Conservation (phyloP, 2,113 vertebrate genomes). For the Otolemur garnettii region DNA sequence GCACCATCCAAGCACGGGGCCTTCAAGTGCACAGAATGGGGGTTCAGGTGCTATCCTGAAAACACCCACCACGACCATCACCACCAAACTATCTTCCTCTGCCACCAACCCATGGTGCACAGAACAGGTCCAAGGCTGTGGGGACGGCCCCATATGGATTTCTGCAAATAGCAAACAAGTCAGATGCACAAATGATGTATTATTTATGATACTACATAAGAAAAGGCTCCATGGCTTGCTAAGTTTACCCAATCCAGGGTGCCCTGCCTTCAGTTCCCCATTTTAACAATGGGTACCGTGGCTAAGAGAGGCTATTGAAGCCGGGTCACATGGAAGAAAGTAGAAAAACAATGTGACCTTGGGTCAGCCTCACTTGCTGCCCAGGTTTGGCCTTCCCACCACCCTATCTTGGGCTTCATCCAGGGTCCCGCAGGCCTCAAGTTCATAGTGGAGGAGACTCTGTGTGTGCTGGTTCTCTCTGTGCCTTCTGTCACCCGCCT, state of each 20-base stretch:
- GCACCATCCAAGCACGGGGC: neutral
- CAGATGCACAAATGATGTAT: neutral
- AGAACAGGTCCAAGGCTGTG: neutral
- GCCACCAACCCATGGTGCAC: neutral
- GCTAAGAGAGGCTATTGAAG: neutral
- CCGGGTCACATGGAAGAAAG: accelerated
- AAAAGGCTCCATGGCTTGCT: neutral
- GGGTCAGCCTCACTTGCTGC: neutral
- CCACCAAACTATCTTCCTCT: neutral
- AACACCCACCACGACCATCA: neutral
- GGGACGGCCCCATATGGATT: neutral
- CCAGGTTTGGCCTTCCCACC: neutral
- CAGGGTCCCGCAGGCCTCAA: accelerated
- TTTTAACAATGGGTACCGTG: neutral
- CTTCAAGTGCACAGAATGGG: neutral
- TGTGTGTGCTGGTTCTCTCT: neutral
- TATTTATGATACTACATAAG: neutral
- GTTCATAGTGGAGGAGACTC: neutral
- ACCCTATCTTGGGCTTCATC: neutral
- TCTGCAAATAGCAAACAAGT: slow-evolving; percentile 15
- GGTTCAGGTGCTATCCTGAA: neutral
- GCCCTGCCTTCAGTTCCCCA: neutral
- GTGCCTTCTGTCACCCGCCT: neutral
- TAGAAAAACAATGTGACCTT: neutral
- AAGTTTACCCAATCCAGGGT: neutral